A percentile compares a stretch with the other conserved stretches of the same genome.
Conservation (phyloP, 2,113 vertebrate genomes). For the Protobothrops mucrosquamatus region DNA sequence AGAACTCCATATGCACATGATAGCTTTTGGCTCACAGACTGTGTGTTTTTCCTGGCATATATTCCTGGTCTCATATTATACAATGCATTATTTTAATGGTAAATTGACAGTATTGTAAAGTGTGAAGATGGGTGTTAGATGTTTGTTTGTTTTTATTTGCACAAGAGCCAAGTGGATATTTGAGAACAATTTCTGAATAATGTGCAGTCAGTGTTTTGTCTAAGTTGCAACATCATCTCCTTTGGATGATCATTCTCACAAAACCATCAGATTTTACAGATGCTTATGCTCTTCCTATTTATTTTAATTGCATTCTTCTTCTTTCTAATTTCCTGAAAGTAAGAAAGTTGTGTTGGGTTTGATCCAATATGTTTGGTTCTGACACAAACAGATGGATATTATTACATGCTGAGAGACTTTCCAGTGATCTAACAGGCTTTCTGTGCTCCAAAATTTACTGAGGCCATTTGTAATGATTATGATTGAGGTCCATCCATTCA, state of each 20-base stretch:
- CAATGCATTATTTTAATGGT: background rate
- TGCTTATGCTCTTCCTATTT: constrained; percentile 45
- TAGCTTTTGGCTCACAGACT: constrained; percentile 18
- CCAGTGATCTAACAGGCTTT: background rate
- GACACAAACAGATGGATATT: background rate
- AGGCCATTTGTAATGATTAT: no score
- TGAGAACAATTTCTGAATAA: background rate
- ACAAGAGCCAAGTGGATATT: background rate
- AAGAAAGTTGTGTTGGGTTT: constrained; percentile 20
- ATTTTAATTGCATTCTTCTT: constrained; percentile 57
- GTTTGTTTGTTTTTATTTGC: background rate
- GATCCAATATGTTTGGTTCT: background rate
- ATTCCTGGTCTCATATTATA: background rate
- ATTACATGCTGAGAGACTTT: background rate
- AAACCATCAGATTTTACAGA: constrained; percentile 39
- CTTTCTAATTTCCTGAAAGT: background rate
- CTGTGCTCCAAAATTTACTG: background rate
- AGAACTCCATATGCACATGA: background rate
- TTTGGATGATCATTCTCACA: background rate
- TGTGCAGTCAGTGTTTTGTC: background rate
- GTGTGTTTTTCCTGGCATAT: constrained; percentile 5
- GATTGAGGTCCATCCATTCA: background rate
- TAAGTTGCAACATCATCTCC: background rate
- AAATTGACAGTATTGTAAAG: constrained; percentile 3
- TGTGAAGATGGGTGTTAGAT: background rate